Base-by-base conservation (phyloP, 2,113 vertebrate species). In the Salvelinus sp. region DNA sequence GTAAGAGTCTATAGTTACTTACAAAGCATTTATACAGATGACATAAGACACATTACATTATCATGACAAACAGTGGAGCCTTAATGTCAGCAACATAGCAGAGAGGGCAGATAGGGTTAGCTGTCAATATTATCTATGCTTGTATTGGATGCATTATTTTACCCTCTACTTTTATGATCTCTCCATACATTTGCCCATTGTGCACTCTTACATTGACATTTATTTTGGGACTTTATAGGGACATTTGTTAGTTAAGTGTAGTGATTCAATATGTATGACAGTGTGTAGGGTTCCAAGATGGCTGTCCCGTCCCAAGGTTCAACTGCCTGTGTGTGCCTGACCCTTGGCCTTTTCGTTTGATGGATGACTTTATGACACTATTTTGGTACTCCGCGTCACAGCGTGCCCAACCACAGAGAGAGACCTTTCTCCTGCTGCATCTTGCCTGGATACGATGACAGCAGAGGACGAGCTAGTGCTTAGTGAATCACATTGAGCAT, bases 281-380 rank as follows among this genome's bases (percentile, higher is more conserved):
- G 54, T 66, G 62, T 62, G 58, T 6, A 62, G 5, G 6, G 58
- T 62, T 62, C n/a, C 58, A 23, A n/a, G 2, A 62, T 62, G 58
- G n/a, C 58, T n/a, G 60, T 3, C 38, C 9, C 10, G 62, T 63
- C n/a, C 62, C 64, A 28, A 74, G 64, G 79, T 83, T 78, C 78
- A 70, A 69, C 33, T 62, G 74, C 74, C 22, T 27, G 23, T 69
- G 69, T 23, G 60, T 82, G 69, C 12, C 81, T 79, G 70, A 88
- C 87, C 88, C 81, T 77, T 89, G 85, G 78, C 89, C 86, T 18
- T 82, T 81, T 86, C 85, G 74, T 80, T 77, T 90, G 91, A 91
- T 78, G 80, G 88, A 93, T 88, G 84, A 83, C 85, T 92, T 88
- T 87, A 87, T 90, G 85, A n/a, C 76, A 73, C 90, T 94, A 93